Base-by-base conservation (phyloP, 1,140 invertebrate genomes). In the Helicoverpa armigera region DNA sequence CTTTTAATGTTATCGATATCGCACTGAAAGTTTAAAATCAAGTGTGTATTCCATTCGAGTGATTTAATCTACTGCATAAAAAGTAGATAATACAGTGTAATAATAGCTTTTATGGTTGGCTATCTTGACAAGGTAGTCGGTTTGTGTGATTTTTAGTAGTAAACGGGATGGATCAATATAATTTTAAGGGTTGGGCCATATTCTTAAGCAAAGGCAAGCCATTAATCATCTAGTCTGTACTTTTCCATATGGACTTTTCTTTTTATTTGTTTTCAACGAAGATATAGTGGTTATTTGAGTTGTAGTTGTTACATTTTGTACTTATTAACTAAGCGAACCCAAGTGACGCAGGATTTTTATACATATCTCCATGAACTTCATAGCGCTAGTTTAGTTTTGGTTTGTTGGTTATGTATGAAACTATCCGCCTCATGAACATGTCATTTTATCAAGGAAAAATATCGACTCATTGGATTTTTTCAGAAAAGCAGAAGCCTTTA, bases 401-500 rank as follows among this genome's bases (percentile, higher is more conserved):
- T 29, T 29, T 43, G 35, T 43, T 43, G 35, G 35, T 43, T 7
- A 43, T 43, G 35, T 43, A 51, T 51, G 48, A 76, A 63, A 29
- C 29, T 54, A 60, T 75, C 43, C 50, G 16, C 29, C 67, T 53
- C 48, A 31, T 12, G 23, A 5, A 53, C 18, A 50, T 51, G 50
- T 58, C 70, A 74, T 60, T 74, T 43, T 23, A 60, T 18, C 1
- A 16, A 43, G 16, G 14, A 31, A n/a, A n/a, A 31, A 54, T 16
- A 72, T 50, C 5, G 23, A 31, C 35, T 76, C 56, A 63, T 76
- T 76, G 31, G 56, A 76, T 51, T 76, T 18, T 43, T 51, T 76
- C 23, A 65, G 43, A 69, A 89, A 90, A 91, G 87, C 89, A 89
- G 88, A 90, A 90, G 88, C 35, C 35, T 43, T 43, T 43, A 7